Conservation (phyloP, 2,888 invertebrate species). For the Steinernema scapterisci region DNA sequence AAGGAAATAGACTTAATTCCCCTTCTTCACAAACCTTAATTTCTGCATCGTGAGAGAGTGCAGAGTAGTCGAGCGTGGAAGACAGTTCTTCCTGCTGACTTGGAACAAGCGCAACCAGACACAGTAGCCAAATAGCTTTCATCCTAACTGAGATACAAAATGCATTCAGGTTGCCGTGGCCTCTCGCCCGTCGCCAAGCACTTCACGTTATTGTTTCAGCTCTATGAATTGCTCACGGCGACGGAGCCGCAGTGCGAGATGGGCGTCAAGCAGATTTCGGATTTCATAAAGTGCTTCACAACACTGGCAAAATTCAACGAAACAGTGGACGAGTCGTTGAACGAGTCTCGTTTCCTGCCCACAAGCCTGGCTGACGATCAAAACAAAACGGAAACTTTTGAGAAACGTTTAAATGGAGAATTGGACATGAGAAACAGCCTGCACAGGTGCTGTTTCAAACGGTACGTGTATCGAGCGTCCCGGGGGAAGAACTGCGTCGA, state of each 20-base stretch:
- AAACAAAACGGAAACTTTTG: background rate
- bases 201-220: constrained; percentile 4
- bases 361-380: background rate
- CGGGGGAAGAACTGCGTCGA: constrained; percentile 12
- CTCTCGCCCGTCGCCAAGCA: background rate
- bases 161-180: constrained; percentile 6
- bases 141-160: background rate
- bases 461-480: constrained; percentile 11
- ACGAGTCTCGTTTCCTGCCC: background rate
- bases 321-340: background rate
- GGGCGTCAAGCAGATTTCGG: background rate
- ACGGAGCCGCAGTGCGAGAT: background rate
- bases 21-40: background rate
- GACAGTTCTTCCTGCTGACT: background rate
- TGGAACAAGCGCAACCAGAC: background rate
- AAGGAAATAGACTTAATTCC: background rate
- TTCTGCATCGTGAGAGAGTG: background rate
- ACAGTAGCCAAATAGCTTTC: background rate
- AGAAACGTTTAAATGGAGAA: background rate
- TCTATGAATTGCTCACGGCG: constrained; percentile 18
- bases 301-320: background rate
- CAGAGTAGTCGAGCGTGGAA: background rate
- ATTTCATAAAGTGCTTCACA: constrained; percentile 11
- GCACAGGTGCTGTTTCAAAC: constrained; percentile 3
- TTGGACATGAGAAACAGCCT: constrained; percentile 2